Evolutionary conservation across 2,797 vertebrate species (phyloP).

Genomic region (Atherinosoma microstoma): DNA sequence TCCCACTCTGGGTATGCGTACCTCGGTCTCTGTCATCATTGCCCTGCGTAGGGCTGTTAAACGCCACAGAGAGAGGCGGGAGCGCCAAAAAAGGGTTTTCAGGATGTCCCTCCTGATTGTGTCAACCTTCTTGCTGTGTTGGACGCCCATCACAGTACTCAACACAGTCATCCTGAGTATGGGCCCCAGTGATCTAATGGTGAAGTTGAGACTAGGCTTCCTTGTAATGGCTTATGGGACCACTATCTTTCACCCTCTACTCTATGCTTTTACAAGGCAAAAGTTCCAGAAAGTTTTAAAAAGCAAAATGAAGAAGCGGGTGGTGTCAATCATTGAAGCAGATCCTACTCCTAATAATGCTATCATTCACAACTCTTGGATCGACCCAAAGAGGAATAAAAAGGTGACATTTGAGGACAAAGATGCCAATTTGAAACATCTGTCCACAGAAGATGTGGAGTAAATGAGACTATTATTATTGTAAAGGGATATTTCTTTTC

Average conservation of each 20-base stretch:
- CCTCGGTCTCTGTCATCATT: constrained; percentile 97
- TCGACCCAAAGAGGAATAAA: constrained; percentile 95
- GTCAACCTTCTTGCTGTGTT: constrained; percentile 98
- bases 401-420: constrained; percentile 92
- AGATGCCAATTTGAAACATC: constrained; percentile 90
- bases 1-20: constrained; percentile 93
- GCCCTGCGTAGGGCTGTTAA: constrained; percentile 95
- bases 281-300: constrained; percentile 98
- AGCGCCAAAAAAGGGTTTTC: constrained; percentile 97
- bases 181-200: constrained; percentile 95
- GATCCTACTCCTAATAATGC: constrained; percentile 93
- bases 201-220: constrained; percentile 95
- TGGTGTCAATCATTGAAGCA: constrained; percentile 95
- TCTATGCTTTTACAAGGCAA: constrained; percentile 97
- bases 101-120: constrained; percentile 98
- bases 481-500: constrained; percentile 17
- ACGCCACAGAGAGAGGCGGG: constrained; percentile 93
- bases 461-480: constrained; percentile 49
- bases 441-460: constrained; percentile 83
- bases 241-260: constrained; percentile 96
- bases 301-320: constrained; percentile 98
- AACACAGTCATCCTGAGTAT: constrained; percentile 95
- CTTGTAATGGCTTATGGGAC: constrained; percentile 99
- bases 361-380: constrained; percentile 96
- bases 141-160: constrained; percentile 97